phyloP scores from a whole-genome alignment of 2,797 vertebrate genomes.

The Microcaecilia unicolor region DNA sequence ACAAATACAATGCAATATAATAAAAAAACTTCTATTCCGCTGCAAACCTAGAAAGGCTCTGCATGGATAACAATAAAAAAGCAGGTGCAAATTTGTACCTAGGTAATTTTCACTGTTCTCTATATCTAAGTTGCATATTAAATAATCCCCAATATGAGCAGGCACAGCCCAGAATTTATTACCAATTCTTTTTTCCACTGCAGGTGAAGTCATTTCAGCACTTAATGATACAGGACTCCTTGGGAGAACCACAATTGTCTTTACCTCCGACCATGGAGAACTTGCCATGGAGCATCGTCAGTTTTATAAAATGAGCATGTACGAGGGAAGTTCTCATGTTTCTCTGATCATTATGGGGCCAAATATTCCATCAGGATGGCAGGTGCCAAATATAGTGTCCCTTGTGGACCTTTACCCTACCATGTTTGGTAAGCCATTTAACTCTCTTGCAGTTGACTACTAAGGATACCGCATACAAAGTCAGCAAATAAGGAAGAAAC shows the following conservation, averaged over 20 bases:
- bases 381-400: constrained; percentile 68
- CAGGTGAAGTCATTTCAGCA: constrained; percentile 77
- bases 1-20: too few species aligned
- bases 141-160: too few species aligned
- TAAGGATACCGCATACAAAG: too few species aligned
- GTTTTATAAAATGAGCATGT: constrained; percentile 99
- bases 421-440: constrained; percentile 76
- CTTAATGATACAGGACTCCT: constrained; percentile 64
- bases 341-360: constrained; percentile 84
- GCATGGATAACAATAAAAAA: too few species aligned
- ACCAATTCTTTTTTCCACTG: constrained; percentile 5
- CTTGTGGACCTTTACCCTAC: constrained; percentile 93
- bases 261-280: constrained; percentile 89
- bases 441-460: too few species aligned
- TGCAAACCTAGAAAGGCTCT: too few species aligned
- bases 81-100: too few species aligned
- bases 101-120: too few species aligned
- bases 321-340: constrained; percentile 87
- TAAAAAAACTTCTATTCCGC: too few species aligned
- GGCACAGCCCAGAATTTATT: too few species aligned
- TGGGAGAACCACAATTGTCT: constrained; percentile 71
- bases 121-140: too few species aligned
- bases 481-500: too few species aligned
- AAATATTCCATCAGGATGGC: constrained; percentile 53
- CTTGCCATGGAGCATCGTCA: constrained; percentile 95